These are phyloP conservation scores for Micromys minutus DNA, from an alignment of 2,113 vertebrate genomes.

Conservation along the genomic window DNA sequence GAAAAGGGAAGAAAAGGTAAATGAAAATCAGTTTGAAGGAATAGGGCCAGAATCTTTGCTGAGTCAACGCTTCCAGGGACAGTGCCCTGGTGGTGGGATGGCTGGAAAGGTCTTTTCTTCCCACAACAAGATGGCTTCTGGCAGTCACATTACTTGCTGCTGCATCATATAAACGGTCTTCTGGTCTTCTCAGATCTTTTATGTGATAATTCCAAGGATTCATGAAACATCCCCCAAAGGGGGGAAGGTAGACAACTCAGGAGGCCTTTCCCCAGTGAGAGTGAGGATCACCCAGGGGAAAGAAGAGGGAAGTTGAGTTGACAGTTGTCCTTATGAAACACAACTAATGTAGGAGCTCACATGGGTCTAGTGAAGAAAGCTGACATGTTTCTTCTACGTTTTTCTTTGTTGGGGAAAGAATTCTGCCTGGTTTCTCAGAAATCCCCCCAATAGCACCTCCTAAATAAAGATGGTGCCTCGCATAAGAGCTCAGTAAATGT, in stretches of 20 bases:
- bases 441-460: neutral
- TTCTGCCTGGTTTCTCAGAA: neutral
- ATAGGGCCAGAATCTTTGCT: neutral
- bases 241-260: neutral
- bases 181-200: neutral
- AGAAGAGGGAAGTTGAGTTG: neutral
- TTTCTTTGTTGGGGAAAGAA: neutral
- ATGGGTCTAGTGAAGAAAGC: neutral
- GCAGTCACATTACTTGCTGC: too few relatives aligned
- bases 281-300: neutral
- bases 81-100: neutral
- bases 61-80: neutral
- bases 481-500: neutral
- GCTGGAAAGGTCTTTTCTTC: neutral
- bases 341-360: neutral
- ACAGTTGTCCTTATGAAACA: neutral
- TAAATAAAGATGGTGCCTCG: neutral
- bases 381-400: neutral
- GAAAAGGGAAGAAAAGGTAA: neutral
- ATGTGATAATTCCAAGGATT: neutral
- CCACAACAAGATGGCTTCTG: neutral
- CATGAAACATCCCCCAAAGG: neutral
- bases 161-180: neutral
- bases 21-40: neutral
- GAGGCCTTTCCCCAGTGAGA: neutral